Evolutionary conservation across 1,140 invertebrate species (phyloP).

Genomic region (Ceratina calcarata): DNA sequence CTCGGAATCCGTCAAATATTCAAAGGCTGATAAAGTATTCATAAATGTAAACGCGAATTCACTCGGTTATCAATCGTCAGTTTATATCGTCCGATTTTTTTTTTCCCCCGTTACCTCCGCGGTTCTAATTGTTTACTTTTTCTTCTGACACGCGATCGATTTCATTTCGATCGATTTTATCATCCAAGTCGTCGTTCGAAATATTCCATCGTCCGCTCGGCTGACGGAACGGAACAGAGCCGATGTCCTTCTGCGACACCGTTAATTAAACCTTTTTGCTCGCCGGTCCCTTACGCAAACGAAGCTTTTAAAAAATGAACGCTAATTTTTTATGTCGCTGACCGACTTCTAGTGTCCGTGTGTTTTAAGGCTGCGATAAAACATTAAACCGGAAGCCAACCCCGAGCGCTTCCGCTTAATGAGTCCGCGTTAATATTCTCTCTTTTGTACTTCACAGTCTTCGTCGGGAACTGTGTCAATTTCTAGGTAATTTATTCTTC

Average conservation of each 20-base stretch:
- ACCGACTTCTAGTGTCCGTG: constrained; percentile 1
- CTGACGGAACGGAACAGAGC: not conserved
- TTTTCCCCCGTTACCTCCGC: not conserved
- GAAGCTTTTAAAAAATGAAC: constrained; percentile 8
- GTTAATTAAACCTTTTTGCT: not conserved
- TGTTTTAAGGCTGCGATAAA: constrained; percentile 4
- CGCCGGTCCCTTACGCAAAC: not conserved
- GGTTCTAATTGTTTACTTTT: constrained; percentile 8
- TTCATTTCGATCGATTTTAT: not conserved
- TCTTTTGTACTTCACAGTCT: constrained; percentile 7
- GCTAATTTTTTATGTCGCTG: constrained; percentile 12
- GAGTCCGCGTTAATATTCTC: constrained; percentile 19
- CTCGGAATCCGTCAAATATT: constrained; percentile 25
- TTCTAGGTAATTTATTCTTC: not conserved
- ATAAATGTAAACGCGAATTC: constrained; percentile 45
- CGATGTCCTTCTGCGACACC: not conserved
- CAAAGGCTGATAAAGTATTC: constrained; percentile 53
- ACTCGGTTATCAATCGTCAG: constrained; percentile 19
- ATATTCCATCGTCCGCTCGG: not conserved
- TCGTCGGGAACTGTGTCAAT: constrained; percentile 8
- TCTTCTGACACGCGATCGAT: not conserved
- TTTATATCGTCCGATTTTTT: constrained; percentile 11
- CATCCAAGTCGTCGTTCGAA: no score
- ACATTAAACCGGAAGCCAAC: constrained; percentile 10
- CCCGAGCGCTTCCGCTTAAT: constrained; percentile 3